Evolutionary conservation across 2,888 invertebrate species (phyloP).

Genomic region (Pachydiplax longipennis): DNA sequence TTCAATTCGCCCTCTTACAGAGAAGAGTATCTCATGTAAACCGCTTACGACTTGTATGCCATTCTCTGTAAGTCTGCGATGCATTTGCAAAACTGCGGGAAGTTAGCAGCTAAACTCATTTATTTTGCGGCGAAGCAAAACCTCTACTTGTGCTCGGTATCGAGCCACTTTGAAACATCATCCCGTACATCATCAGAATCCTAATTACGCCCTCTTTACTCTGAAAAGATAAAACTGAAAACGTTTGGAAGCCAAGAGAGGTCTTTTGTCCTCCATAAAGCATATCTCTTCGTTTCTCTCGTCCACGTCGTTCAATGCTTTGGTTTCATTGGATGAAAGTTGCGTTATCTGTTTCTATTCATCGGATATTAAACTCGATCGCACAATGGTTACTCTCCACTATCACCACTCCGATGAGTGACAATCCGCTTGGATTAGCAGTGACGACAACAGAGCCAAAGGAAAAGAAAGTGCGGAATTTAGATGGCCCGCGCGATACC

Average conservation of each 20-base stretch:
- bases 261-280: background rate
- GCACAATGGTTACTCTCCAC: background rate
- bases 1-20: no score
- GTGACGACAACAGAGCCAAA: no score
- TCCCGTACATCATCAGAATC: background rate
- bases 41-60: no score
- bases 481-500: background rate
- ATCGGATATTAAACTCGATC: background rate
- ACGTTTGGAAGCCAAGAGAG: background rate
- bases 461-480: background rate
- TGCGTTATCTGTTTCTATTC: background rate
- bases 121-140: no score
- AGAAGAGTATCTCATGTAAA: no score
- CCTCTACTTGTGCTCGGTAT: no score
- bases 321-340: background rate
- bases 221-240: background rate
- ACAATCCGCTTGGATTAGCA: background rate
- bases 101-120: no score
- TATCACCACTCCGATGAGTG: background rate
- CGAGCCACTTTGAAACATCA: no score
- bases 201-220: background rate
- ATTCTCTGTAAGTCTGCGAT: no score
- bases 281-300: background rate
- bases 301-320: background rate
- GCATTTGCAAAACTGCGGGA: no score